A percentile compares a stretch with the other conserved stretches of the same genome.
Conservation (phyloP, 2,113 vertebrate genomes). For the Morone chrysops region DNA sequence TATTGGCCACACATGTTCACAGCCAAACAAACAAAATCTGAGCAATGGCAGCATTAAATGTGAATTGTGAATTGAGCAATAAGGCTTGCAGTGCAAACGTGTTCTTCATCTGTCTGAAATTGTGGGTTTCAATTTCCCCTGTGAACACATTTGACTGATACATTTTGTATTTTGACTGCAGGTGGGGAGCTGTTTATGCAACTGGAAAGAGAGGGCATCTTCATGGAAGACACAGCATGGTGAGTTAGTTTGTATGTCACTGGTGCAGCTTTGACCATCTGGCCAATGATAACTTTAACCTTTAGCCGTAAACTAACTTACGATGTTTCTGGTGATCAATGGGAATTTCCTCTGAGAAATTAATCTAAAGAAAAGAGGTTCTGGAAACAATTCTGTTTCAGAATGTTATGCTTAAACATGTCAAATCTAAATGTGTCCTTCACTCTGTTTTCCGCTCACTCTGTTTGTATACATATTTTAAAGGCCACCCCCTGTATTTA, state of each 20-base stretch:
- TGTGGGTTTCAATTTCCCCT: background rate
- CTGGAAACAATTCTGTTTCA: background rate
- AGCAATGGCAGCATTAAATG: too few relatives aligned
- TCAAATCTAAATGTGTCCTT: conserved; percentile 7
- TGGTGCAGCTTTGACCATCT: background rate
- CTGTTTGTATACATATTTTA: conserved; percentile 15
- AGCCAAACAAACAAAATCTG: too few relatives aligned
- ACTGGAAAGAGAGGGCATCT: conserved; percentile 97
- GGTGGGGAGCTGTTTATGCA: conserved; percentile 99
- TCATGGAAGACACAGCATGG: conserved; percentile 99
- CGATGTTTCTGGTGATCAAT: background rate
- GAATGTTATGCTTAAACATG: conserved; percentile 18
- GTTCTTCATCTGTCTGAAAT: too few relatives aligned
- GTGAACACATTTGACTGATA: background rate
- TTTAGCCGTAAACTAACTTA: background rate
- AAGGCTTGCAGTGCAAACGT: too few relatives aligned
- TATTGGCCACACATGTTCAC: too few relatives aligned
- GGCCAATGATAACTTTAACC: too few relatives aligned
- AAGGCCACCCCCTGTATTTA: background rate
- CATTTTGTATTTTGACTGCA: conserved; percentile 68
- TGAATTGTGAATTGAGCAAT: too few relatives aligned
- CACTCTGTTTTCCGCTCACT: background rate
- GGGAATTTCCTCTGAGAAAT: background rate
- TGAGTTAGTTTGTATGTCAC: conserved; percentile 76
- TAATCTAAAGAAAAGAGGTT: background rate